Evolutionary conservation across 2,888 invertebrate species (phyloP).

Genomic region (Drosophila yooni): DNA sequence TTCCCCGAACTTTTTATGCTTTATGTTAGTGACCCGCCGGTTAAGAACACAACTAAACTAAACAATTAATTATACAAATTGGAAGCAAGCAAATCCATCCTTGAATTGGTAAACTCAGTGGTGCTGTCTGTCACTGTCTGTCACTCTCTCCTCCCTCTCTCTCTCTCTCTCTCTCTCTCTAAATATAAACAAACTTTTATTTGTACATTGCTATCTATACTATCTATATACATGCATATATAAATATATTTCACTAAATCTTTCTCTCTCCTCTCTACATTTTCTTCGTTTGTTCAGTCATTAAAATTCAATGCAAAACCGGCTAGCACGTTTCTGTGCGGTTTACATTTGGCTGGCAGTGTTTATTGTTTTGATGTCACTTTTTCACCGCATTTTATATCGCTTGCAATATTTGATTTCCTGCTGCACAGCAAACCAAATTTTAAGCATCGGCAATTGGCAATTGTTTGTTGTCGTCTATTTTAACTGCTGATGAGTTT

Average conservation of each 20-base stretch:
- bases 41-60: not conserved
- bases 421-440: constrained; percentile 41
- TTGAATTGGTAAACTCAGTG: no score
- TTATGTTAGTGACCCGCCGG: not conserved
- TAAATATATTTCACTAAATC: not conserved
- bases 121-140: not conserved
- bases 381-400: constrained; percentile 34
- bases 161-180: not conserved
- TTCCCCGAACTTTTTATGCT: not conserved
- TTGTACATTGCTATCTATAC: not conserved
- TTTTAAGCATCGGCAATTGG: constrained; percentile 44
- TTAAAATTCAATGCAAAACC: constrained; percentile 62
- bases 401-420: constrained; percentile 60
- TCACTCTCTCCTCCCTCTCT: not conserved
- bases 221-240: not conserved
- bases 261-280: not conserved
- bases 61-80: not conserved
- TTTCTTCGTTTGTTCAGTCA: constrained; percentile 12
- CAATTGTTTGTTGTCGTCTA: constrained; percentile 28
- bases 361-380: constrained; percentile 60
- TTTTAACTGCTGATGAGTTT: constrained; percentile 40
- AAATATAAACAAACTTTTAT: constrained; percentile 2
- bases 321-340: constrained; percentile 57
- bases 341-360: constrained; percentile 60
- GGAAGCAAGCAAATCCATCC: not conserved